Evolutionary conservation across 92 coral and sea anemone species (phyloP), one percentile per base, ranked within the genome.

Genomic region (Epizoanthus fatuus): DNA sequence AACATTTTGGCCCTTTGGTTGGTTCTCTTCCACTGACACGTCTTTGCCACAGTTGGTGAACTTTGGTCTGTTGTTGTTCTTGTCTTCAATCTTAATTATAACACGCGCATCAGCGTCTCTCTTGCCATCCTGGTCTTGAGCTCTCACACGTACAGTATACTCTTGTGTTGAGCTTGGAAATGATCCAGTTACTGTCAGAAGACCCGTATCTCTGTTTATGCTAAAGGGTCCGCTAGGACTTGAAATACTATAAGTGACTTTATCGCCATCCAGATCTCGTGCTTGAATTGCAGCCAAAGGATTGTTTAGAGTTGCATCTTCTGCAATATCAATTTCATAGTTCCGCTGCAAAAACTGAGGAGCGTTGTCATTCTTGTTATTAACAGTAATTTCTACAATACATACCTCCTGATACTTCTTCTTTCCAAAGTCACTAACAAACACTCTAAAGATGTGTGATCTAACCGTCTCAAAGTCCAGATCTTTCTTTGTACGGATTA

Each of bases 231-330:
- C 60, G 19, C 81, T 78, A 2, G 86, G 86, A 59, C 67, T 75
- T 7, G 79, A 87, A 32, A 81, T 77, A 12, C 59, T 63, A 60
- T 94, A 96, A 19, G 72, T 39, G 4, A 94, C 86, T 25, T 84
- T 42, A 64, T 84, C 87, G 12, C 96, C 95, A 65, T 96, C 99
- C 3, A 72, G 80, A 79, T 96, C 99, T 42, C 89, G 89, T 3
- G 99, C 99, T 37, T 90, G 92, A 38, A 96, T 92, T 53, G 96
- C 98, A n/a, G 94, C 98, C 60, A 96, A 66, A n/a, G 91, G 70
- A 17, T 75, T 84, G 51, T 58, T 67, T 5, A 74, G 75, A 16
- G 38, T 66, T 2, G 99, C 98, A 83, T 91, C 92, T 70, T 94
- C 99, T n/a, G 98, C 85, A 19, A 96, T 85, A n/a, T 87, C 86